These are phyloP conservation scores for Ophiothrix spiculata DNA, from an alignment of 35 echinoderm and acorn worm species.

Conservation along the genomic window DNA sequence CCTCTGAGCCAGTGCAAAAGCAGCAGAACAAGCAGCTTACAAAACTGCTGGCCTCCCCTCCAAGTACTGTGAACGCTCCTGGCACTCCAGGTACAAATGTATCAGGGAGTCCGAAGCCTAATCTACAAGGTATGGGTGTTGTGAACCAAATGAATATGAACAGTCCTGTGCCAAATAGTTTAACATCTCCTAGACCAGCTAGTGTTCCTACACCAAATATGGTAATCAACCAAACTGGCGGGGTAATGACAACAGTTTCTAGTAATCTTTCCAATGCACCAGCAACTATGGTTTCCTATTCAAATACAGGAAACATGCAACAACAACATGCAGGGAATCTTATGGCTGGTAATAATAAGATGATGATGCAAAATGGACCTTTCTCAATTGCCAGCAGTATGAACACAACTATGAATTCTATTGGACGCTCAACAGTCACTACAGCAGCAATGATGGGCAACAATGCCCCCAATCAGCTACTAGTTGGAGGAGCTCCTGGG, in stretches of 20 bases:
- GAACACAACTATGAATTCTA: constrained; percentile 5
- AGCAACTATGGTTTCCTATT: background rate
- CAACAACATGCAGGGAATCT: background rate
- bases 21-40: constrained; percentile 94
- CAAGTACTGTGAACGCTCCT: constrained; percentile 45
- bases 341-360: background rate
- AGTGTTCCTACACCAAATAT: constrained; percentile 1
- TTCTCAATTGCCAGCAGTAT: constrained; percentile 3
- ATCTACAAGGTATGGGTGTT: constrained; percentile 35
- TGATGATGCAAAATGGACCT: background rate
- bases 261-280: constrained; percentile 2
- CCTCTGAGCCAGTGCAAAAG: constrained; percentile 70
- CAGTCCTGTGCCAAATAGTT: constrained; percentile 44
- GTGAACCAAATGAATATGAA: constrained; percentile 20
- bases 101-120: constrained; percentile 59
- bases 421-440: background rate
- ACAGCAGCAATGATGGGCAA: constrained; percentile 3
- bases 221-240: background rate
- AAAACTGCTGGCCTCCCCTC: constrained; percentile 74
- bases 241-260: constrained; percentile 3
- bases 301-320: background rate
- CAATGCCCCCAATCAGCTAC: background rate
- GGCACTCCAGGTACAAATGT: constrained; percentile 25
- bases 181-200: constrained; percentile 5
- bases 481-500: background rate